Evolutionary conservation across 2,888 invertebrate species (phyloP).

Genomic region (Protodeltote pygarga): DNA sequence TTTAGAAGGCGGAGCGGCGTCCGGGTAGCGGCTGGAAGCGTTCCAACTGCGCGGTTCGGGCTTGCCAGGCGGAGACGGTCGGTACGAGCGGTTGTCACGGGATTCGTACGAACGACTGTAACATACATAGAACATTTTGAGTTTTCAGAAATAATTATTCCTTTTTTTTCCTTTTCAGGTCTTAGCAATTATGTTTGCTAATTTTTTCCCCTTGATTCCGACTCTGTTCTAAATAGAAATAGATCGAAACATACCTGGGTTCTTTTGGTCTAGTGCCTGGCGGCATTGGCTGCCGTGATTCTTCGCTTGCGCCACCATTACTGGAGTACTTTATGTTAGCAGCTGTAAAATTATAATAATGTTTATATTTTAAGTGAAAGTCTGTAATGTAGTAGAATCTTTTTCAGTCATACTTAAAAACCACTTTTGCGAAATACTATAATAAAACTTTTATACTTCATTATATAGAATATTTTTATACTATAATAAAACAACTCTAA

Average conservation of each 20-base stretch:
- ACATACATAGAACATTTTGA: background rate
- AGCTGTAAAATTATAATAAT: constrained; percentile 56
- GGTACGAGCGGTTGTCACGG: constrained; percentile 73
- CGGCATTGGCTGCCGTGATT: constrained; percentile 78
- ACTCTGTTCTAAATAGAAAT: too few species aligned
- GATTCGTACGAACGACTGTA: constrained; percentile 75
- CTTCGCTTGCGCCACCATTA: constrained; percentile 76
- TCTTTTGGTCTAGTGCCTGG: constrained; percentile 82
- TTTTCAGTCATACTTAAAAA: too few species aligned
- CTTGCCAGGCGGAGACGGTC: constrained; percentile 77
- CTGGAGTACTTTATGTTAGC: constrained; percentile 77
- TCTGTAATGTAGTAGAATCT: background rate
- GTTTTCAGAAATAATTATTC: too few species aligned
- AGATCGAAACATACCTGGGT: constrained; percentile 68
- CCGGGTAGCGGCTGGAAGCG: constrained; percentile 73
- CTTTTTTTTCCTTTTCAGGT: too few species aligned
- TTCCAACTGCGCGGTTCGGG: constrained; percentile 78
- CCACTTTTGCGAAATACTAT: too few species aligned
- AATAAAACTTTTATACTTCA: too few species aligned
- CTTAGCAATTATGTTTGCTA: too few species aligned
- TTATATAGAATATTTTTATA: too few species aligned
- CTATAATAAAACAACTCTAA: too few species aligned
- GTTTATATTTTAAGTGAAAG: background rate
- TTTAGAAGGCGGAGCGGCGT: constrained; percentile 69
- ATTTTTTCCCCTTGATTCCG: too few species aligned